phyloP scores from a whole-genome alignment of 1,140 invertebrate species.

The Chrysomallon squamiferum region DNA sequence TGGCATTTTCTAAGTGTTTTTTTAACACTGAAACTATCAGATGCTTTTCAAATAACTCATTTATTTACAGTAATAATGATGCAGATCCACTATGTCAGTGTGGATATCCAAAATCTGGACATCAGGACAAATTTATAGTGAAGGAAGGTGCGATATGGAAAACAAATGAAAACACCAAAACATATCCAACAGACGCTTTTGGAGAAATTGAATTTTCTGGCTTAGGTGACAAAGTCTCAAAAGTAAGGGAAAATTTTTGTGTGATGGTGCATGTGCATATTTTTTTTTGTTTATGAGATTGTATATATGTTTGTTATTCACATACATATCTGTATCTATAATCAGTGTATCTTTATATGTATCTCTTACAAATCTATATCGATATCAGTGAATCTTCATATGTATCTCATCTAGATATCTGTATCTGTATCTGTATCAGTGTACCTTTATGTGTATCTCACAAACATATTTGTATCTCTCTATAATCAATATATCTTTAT shows the following conservation, averaged over 20 bases:
- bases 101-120: conserved; percentile 18
- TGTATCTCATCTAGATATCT: too few species aligned
- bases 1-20: neutral
- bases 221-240: conserved; percentile 41
- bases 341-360: neutral
- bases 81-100: conserved; percentile 28
- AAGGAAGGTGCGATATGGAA: conserved; percentile 18
- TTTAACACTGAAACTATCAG: too few species aligned
- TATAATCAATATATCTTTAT: too few species aligned
- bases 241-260: conserved; percentile 19
- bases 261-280: too few species aligned
- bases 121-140: neutral
- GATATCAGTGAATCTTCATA: neutral
- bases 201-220: conserved; percentile 57
- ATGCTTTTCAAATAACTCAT: too few species aligned
- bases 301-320: too few species aligned
- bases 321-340: too few species aligned
- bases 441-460: too few species aligned
- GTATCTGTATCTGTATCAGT: too few species aligned
- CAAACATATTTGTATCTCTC: too few species aligned
- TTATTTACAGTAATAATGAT: too few species aligned
- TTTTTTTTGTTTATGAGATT: too few species aligned
- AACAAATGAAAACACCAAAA: conserved; percentile 15
- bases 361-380: neutral
- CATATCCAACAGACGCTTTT: conserved; percentile 46